Conservation (phyloP, 2,888 invertebrate species). For the Drosophila mimetica region DNA sequence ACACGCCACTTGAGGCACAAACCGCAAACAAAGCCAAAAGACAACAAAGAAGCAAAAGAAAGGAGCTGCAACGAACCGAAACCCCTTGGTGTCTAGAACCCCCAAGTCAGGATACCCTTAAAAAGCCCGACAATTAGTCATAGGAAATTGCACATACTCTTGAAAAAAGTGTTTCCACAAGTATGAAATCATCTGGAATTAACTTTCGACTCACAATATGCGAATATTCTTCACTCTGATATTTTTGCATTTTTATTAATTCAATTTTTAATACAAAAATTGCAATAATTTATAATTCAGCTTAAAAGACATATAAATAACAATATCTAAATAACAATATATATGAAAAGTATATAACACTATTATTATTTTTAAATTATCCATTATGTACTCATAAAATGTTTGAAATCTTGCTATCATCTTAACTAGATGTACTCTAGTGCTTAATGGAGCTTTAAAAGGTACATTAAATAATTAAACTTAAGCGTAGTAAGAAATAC, state of each 20-base stretch:
- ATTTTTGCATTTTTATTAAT: background rate
- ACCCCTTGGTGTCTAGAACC: conserved; percentile 12
- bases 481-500: background rate
- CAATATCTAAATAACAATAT: background rate
- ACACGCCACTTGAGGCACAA: conserved; percentile 52
- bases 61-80: conserved; percentile 17
- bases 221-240: background rate
- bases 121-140: conserved; percentile 22
- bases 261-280: background rate
- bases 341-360: background rate
- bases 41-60: conserved; percentile 8
- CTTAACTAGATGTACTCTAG: no score
- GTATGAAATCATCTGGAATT: conserved; percentile 7
- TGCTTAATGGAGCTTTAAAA: no score
- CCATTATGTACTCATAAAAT: no score
- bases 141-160: conserved; percentile 16
- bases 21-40: conserved; percentile 58
- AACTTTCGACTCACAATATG: background rate
- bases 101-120: conserved; percentile 11
- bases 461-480: no score
- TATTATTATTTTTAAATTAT: no score
- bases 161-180: conserved; percentile 5
- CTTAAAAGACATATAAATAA: no score
- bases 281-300: background rate
- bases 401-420: no score